These are phyloP conservation scores for Baccha elongata DNA, from an alignment of 2,888 invertebrate species.

Conservation along the genomic window DNA sequence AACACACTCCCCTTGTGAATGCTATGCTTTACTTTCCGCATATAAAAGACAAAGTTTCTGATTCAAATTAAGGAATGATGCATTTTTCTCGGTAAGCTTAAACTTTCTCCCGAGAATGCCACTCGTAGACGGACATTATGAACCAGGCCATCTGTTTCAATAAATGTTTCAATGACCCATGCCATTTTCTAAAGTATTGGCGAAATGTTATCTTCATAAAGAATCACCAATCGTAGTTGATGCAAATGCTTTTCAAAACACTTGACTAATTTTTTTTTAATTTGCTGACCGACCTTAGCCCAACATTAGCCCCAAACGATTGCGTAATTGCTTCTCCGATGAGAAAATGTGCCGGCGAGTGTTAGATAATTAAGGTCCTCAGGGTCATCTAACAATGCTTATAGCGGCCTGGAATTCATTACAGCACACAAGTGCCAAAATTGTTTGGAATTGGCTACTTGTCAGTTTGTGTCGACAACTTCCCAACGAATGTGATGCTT, in stretches of 20 bases:
- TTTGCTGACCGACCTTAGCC: neutral
- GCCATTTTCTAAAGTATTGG: neutral
- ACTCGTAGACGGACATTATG: neutral
- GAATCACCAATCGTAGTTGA: neutral
- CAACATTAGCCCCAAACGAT: neutral
- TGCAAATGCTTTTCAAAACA: slow-evolving; percentile 2
- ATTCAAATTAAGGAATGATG: neutral
- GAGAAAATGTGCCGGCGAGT: slow-evolving; percentile 4
- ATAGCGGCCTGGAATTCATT: slow-evolving; percentile 7
- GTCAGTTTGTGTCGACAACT: too few species aligned
- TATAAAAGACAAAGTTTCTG: neutral
- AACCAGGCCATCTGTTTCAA: neutral
- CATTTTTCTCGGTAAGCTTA: neutral
- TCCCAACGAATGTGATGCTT: too few species aligned
- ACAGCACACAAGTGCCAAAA: too few species aligned
- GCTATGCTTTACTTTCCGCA: slow-evolving; percentile 1
- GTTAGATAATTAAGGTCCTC: neutral
- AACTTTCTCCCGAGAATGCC: neutral
- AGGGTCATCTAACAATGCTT: neutral
- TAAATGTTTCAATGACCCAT: neutral
- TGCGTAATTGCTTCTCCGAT: slow-evolving; percentile 5
- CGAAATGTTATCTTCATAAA: neutral
- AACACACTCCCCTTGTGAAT: slow-evolving; percentile 3
- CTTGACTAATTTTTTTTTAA: neutral
- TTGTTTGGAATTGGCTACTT: too few species aligned